phyloP scores from a whole-genome alignment of 2,888 invertebrate species.

The Mimas tiliae region DNA sequence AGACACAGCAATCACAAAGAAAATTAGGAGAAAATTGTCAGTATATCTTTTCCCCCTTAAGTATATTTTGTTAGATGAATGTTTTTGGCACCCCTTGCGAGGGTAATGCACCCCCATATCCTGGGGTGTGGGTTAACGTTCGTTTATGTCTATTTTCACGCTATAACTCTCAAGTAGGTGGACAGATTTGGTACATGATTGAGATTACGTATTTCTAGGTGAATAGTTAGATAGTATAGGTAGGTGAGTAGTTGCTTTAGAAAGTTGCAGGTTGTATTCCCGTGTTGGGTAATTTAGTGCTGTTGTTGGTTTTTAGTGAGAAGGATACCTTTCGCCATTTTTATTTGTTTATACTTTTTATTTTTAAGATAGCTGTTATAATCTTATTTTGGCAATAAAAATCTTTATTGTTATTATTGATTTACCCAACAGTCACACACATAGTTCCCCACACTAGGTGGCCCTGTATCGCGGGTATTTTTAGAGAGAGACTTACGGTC shows the following conservation, averaged over 20 bases:
- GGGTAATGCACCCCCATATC: slow-evolving; percentile 34
- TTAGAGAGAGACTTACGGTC: too few species aligned
- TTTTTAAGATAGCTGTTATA: too few species aligned
- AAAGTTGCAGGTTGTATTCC: background rate
- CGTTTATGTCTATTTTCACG: slow-evolving; percentile 22
- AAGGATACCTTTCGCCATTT: too few species aligned
- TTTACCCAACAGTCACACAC: too few species aligned
- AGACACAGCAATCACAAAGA: background rate
- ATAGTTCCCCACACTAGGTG: too few species aligned
- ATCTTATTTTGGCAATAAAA: too few species aligned
- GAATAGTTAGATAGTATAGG: background rate
- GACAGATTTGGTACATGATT: slow-evolving; percentile 6
- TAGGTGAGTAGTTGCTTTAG: too few species aligned
- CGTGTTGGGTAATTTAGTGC: too few species aligned
- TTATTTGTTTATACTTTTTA: too few species aligned
- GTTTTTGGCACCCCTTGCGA: slow-evolving; percentile 33
- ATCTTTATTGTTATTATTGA: too few species aligned
- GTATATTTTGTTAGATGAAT: slow-evolving; percentile 12
- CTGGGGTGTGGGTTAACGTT: slow-evolving; percentile 13
- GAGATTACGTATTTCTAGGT: background rate
- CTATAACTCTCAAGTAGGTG: slow-evolving; percentile 17
- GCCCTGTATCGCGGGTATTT: too few species aligned
- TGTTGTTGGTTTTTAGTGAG: too few species aligned
- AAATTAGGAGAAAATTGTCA: background rate
- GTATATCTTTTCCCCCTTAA: background rate